Base-by-base conservation (phyloP, 2,797 vertebrate species). In the Trachurus trachurus region DNA sequence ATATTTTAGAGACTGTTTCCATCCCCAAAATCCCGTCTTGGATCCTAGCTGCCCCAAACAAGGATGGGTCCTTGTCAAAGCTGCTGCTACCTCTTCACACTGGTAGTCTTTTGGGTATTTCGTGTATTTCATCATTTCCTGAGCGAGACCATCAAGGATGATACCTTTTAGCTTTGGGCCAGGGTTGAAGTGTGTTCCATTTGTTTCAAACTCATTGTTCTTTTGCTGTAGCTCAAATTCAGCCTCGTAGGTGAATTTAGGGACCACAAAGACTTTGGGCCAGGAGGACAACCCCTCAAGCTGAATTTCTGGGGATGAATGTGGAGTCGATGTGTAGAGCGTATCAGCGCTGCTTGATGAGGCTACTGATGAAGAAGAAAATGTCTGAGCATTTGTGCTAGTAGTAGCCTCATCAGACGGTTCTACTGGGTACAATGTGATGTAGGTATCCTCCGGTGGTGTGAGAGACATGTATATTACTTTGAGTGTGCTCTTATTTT, bases 111-210 rank as follows among this genome's bases (percentile, higher is more conserved):
- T 81, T 21, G 71, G 76, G 2, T 82, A 88, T 59, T 78, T 80
- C 1, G 70, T 87, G 79, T 82, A 83, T 42, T 85, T 84, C 40
- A 85, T 29, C 37, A 87, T 87, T 65, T 86, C 70, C 71, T 84
- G 63, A 0, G 76, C 87, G 9, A 83, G 59, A 6, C 66, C 81
- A 58, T 89, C 66, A 13, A 53, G 52, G 16, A 85, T 74, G 49
- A 71, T 0, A 6, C 58, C 26, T 71, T 78, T 83, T 3, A 88
- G 64, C 74, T 79, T 81, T 63, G 71, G 83, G 19, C 73, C 73
- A 81, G 77, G 68, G 45, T 64, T 69, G 44, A 82, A 60, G 66
- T 63, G 39, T 57, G 72, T 81, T 49, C 79, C 69, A 65, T 70
- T 79, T 44, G 22, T 62, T 16, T 77, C 61, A 62, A 86, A 84